Evolutionary conservation across 2,797 vertebrate species (phyloP), one percentile per base, ranked within the genome.

Genomic region (Manis crassicaudata): DNA sequence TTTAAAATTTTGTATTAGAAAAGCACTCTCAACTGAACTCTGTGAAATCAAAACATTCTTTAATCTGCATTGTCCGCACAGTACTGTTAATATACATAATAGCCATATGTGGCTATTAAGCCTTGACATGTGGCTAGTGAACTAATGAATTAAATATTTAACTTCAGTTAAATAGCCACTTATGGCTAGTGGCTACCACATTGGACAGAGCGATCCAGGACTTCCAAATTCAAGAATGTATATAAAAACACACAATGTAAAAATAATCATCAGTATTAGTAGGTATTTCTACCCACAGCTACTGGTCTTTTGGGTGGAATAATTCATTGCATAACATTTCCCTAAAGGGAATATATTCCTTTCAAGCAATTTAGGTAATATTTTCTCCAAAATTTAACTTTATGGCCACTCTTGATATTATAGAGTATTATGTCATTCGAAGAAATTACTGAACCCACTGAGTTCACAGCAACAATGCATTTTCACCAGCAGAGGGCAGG

Each of bases 401-500:
- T 96, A 94, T 90, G 37, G 6, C 29, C 43, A 88, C 40, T 93
- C 10, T 87, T 87, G 23, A 92, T 79, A 88, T 79, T 79, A 90
- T 2, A 52, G 8, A 93, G 35, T 60, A 96, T 90, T 52, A 84
- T n/a, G 91, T 62, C 27, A 88, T 81, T 91, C n/a, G 76, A 93
- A 94, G 43, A 88, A 96, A 84, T 95, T 76, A 70, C 60, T 75
- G 46, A 84, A 77, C 21, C 40, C n/a, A 72, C 27, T 83, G 35
- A 63, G 29, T 95, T 92, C 68, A 88, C 8, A 90, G 54, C 88
- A 96, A 65, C 77, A 95, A 68, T 73, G 63, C n/a, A 92, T 77
- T 95, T 96, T 90, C 82, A 96, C 96, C 97, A 97, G 93, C 70
- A 97, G 96, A 97, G 93, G 96, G 96, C 68, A 82, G 27, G 85